Evolutionary conservation across 2,797 vertebrate genomes (phyloP), one percentile per base, ranked within the genome.

Genomic region (Glyptemys insculpta): DNA sequence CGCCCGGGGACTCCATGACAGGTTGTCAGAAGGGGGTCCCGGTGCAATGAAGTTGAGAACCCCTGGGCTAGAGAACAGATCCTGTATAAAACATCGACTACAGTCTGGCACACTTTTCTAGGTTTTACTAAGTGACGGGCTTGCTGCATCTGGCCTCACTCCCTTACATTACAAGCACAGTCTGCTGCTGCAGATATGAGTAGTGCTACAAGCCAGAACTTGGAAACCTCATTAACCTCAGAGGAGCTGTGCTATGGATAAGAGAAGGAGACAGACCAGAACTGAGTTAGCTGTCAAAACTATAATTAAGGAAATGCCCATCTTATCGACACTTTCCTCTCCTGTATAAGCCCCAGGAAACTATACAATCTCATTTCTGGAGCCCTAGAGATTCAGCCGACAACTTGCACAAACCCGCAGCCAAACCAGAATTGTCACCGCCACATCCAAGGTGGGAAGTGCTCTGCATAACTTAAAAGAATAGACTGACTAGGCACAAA

Each of bases 161-260:
- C 29, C 29, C 82, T 92, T 79, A 88, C 0, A 4, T 49, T 94
- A 76, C 79, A 91, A 93, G 86, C 54, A 84, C 78, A 91, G 85
- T 65, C 85, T 96, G 90, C 95, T 95, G 83, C 62, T 97, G 91
- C 89, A 96, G 92, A 97, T 92, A 96, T 12, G 91, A 87, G 83
- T 21, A 89, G 47, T 88, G 79, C 76, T 93, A 74, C 2, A 1
- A 97, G 89, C 56, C 86, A 93, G 92, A 0, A 0, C 94, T 85
- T 95, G 94, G 94, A 93, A 96, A 87, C 4, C 0, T 86, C 76
- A 83, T 83, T 97, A 91, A 97, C 96, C 95, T 97, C 88, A 78
- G 52, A 1, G 1, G 92, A 93, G 88, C 0, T 74, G 0, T 25
- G 25, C 92, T 95, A 79, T 34, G 85, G 84, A 90, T 0, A 50